Evolutionary conservation across 2,888 invertebrate genomes (phyloP), one percentile per base, ranked within the genome.

Genomic region (Conchocele bisecta): DNA sequence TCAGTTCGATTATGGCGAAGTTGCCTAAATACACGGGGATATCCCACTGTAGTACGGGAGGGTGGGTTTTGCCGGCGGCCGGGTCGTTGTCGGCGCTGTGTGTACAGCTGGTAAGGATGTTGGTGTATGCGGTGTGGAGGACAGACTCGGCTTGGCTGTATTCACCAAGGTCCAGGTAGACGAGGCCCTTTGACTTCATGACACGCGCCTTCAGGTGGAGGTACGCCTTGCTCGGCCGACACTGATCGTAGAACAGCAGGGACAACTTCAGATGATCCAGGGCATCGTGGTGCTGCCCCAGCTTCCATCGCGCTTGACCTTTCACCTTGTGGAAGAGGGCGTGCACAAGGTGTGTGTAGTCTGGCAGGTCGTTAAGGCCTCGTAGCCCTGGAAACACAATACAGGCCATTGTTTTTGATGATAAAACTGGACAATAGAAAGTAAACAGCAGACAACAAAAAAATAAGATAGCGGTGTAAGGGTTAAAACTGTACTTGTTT

Each of bases 301-400:
- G 54, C 31, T 76, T 76, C 72, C 72, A 72, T 11, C 28, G 28
- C 9, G 53, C 42, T 29, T 65, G 42, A n/a, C 77, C 77, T 29
- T 77, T 77, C 9, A 77, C 71, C 37, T 74, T 77, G 50, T 77
- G 77, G 33, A 71, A 77, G 33, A 77, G 28, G 4, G 64, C 63
- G 41, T 74, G 74, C 7, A 77, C 68, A 20, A 77, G 44, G 1
- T 20, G 35, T n/a, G 64, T 60, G 39, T 71, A 68, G 37, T 51
- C 63, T 20, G 31, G 46, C 11, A 61, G 35, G 9, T 46, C 57
- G 35, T 65, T 46, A 5, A 68, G 54, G 26, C 39, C 42, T 3
- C 65, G 64, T 3, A 77, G 58, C 3, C 66, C 76, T 76, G 51
- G n/a, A 60, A 54, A 9, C 6, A 46, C n/a, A n/a, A n/a, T n/a